Percentiles rank a stretch among this genome's conserved stretches.
Evolutionary conservation across 2,797 vertebrate genomes (phyloP).

Genomic region (Microctenopoma stevenorrisi): DNA sequence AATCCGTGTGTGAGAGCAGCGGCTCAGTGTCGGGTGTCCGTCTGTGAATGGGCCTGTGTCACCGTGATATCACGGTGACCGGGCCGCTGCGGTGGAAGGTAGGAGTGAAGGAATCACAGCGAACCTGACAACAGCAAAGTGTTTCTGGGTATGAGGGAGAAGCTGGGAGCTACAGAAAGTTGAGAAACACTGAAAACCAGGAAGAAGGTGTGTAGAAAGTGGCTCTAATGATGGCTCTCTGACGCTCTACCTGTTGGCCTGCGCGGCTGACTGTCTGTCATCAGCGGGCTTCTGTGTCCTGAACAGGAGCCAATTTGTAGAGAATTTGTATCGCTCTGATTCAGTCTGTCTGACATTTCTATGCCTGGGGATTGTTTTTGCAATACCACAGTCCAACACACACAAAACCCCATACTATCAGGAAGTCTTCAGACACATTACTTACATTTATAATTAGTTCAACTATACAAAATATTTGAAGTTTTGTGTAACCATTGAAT

Average conservation of each 20-base stretch:
- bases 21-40: constrained; percentile 78
- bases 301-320: constrained; percentile 68
- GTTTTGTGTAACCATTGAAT: too few relatives aligned
- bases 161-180: constrained; percentile 8
- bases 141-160: constrained; percentile 16
- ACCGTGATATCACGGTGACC: constrained; percentile 34
- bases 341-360: constrained; percentile 59
- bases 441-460: too few relatives aligned
- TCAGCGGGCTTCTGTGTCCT: constrained; percentile 54
- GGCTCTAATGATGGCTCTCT: constrained; percentile 13
- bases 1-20: constrained; percentile 74
- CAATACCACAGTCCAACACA: constrained; percentile 34
- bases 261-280: constrained; percentile 48
- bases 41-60: constrained; percentile 77
- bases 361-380: constrained; percentile 54
- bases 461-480: too few relatives aligned
- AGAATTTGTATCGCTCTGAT: constrained; percentile 67
- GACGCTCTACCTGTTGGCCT: constrained; percentile 11
- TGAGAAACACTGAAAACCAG: neutral
- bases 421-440: too few relatives aligned
- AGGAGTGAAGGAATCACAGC: constrained; percentile 1
- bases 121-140: constrained; percentile 23
- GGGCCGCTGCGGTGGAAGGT: constrained; percentile 11
- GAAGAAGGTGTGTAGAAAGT: constrained; percentile 18
- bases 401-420: constrained; percentile 2